These are phyloP conservation scores for Lepidurus packardi DNA, from an alignment of 1,140 invertebrate genomes.

Conservation along the genomic window DNA sequence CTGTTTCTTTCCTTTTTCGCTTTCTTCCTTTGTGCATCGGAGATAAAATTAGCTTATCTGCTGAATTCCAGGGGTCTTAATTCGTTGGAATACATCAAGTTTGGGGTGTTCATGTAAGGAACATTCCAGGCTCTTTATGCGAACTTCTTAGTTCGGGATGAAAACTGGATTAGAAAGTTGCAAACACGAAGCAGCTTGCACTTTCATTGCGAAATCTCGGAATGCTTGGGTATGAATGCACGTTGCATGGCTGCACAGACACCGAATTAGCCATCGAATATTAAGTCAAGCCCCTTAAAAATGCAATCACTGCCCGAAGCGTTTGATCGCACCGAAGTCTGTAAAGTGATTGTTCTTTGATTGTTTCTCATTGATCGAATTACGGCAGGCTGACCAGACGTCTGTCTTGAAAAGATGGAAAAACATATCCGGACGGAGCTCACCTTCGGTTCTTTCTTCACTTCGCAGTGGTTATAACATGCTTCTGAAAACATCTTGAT, in stretches of 20 bases:
- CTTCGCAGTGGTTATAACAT: background rate
- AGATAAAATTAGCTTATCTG: constrained; percentile 3
- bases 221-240: no score
- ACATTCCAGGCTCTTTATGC: no score
- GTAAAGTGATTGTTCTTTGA: background rate
- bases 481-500: background rate
- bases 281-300: background rate
- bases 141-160: no score
- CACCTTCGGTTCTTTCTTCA: background rate
- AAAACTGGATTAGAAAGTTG: no score
- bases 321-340: background rate
- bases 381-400: background rate
- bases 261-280: no score
- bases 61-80: background rate
- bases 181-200: no score
- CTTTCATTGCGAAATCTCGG: no score
- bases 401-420: constrained; percentile 9
- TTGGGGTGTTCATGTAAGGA: background rate
- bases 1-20: background rate
- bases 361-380: background rate
- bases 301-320: background rate
- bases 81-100: background rate
- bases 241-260: no score
- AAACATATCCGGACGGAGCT: background rate
- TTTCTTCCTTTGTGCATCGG: background rate